These are phyloP conservation scores for Tragelaphus strepsiceros DNA, from an alignment of 2,113 vertebrate genomes.

Conservation along the genomic window DNA sequence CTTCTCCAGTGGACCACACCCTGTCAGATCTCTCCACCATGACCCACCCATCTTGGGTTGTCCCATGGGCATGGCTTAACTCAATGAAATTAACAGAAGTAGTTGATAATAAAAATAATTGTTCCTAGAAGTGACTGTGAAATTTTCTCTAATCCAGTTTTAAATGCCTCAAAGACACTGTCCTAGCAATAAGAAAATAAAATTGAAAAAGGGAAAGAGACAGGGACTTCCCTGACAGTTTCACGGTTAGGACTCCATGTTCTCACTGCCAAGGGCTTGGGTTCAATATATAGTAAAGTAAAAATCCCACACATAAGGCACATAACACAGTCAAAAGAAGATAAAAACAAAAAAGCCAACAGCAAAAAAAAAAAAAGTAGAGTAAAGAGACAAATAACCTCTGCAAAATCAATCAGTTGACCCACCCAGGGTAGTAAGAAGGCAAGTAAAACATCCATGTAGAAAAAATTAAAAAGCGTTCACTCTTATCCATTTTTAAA, in stretches of 20 bases:
- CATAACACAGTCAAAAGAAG: neutral
- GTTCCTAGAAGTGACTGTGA: neutral
- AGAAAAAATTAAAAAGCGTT: slow-evolving; percentile 29
- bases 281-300: neutral
- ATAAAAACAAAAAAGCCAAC: neutral
- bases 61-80: too few relatives aligned
- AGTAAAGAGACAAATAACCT: slow-evolving; percentile 43
- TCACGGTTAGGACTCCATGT: neutral
- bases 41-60: too few relatives aligned
- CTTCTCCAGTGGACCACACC: too few relatives aligned
- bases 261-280: neutral
- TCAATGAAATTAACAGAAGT: neutral
- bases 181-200: neutral
- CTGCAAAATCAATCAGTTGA: slow-evolving; percentile 56
- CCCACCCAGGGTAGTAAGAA: neutral
- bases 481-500: neutral
- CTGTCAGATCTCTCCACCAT: too few relatives aligned
- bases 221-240: neutral
- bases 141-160: slow-evolving; percentile 22
- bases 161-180: slow-evolving; percentile 23
- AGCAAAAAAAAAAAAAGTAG: neutral
- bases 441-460: slow-evolving; percentile 50
- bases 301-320: neutral
- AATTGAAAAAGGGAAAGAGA: neutral
- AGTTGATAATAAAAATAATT: neutral